A percentile compares a stretch with the other conserved stretches of the same genome.
Evolutionary conservation across 2,113 vertebrate species (phyloP).

Genomic region (Orycteropus afer): DNA sequence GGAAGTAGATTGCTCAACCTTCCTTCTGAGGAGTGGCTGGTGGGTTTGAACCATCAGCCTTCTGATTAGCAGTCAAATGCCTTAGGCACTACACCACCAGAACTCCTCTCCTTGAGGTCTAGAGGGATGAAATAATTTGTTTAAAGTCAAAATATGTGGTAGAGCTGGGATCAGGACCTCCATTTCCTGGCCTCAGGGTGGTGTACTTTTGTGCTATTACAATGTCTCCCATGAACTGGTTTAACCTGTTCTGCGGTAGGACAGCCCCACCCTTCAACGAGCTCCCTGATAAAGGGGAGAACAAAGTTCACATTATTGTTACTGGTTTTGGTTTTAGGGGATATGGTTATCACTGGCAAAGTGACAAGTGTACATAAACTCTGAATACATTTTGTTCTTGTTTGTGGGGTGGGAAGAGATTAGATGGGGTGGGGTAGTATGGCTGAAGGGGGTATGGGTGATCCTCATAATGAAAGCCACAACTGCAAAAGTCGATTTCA

Average conservation of each 20-base stretch:
- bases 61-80: no score
- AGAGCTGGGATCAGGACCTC: not conserved
- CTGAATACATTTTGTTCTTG: conserved; percentile 19
- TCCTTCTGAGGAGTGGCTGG: no score
- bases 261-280: not conserved
- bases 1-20: no score
- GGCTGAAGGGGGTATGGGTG: not conserved
- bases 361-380: not conserved
- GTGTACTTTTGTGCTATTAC: not conserved
- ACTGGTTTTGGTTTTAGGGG: conserved; percentile 39
- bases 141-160: conserved; percentile 34
- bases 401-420: not conserved
- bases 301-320: conserved; percentile 55
- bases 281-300: conserved; percentile 16
- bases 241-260: conserved; percentile 21
- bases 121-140: conserved; percentile 33
- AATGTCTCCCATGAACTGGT: conserved; percentile 49
- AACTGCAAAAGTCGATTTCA: conserved; percentile 33
- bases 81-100: no score
- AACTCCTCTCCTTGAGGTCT: conserved; percentile 9
- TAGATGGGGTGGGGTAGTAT: not conserved
- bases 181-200: conserved; percentile 51
- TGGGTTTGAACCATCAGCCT: no score
- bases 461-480: not conserved
- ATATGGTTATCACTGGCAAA: not conserved